Evolutionary conservation across 2,888 invertebrate species (phyloP).

Genomic region (Cyclophora punctaria): DNA sequence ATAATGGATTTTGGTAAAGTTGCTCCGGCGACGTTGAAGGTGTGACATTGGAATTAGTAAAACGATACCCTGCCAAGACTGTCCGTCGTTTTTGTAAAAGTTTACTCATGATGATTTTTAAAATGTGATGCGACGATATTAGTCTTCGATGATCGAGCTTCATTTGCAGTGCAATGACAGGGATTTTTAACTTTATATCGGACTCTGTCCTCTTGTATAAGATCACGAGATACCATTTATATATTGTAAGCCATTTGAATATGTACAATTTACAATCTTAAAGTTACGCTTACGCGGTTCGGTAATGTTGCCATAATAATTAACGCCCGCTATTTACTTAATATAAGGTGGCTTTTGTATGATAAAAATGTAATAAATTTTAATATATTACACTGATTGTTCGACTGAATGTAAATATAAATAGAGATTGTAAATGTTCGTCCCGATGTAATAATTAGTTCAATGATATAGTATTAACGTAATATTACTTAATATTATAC

Average conservation of each 20-base stretch:
- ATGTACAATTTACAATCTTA: constrained; percentile 41
- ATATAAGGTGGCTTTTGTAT: constrained; percentile 19
- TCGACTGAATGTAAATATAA: constrained; percentile 54
- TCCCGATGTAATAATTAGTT: constrained; percentile 20
- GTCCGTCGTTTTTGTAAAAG: constrained; percentile 25
- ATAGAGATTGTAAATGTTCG: constrained; percentile 36
- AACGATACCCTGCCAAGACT: constrained; percentile 19
- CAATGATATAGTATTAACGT: constrained; percentile 21
- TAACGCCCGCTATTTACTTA: constrained; percentile 35
- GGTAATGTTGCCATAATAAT: constrained; percentile 53
- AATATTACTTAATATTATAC: background rate
- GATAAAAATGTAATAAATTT: constrained; percentile 7
- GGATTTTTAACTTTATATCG: constrained; percentile 1
- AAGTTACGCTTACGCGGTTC: constrained; percentile 21
- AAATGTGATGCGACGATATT: constrained; percentile 7
- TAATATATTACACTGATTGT: constrained; percentile 25
- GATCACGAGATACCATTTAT: constrained; percentile 8
- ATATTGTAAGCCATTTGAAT: constrained; percentile 34
- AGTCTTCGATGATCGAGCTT: constrained; percentile 7
- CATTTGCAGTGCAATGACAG: constrained; percentile 19
- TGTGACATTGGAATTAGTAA: too few species aligned
- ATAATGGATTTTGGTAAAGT: too few species aligned
- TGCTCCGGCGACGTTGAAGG: too few species aligned
- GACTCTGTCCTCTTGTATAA: too few species aligned
- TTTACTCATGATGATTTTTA: constrained; percentile 11